These are phyloP conservation scores for Nesogale talazaci DNA, from an alignment of 2,113 vertebrate genomes.

Conservation along the genomic window DNA sequence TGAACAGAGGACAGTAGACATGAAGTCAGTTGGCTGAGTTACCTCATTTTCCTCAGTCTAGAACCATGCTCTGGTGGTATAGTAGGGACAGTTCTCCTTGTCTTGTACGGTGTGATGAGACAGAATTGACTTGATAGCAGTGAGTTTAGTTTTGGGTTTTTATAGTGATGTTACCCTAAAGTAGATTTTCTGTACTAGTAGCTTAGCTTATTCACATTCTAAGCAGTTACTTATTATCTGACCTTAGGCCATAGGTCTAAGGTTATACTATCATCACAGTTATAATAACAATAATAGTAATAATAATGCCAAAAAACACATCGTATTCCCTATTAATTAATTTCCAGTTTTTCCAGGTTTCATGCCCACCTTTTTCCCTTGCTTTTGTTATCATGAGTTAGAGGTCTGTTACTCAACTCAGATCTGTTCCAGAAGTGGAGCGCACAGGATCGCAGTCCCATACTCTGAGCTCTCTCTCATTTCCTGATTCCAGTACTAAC, in stretches of 20 bases:
- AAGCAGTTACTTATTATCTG: background rate
- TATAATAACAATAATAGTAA: background rate
- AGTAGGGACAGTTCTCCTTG: no score
- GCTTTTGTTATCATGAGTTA: background rate
- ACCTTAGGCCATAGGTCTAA: background rate
- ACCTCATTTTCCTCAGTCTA: background rate
- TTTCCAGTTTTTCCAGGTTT: background rate
- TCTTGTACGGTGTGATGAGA: no score
- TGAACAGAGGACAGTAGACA: background rate
- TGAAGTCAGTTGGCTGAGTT: slow-evolving; percentile 9
- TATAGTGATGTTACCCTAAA: background rate
- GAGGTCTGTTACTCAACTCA: background rate
- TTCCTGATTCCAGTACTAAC: background rate
- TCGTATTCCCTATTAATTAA: background rate
- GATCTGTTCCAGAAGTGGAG: background rate
- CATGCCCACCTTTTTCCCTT: background rate
- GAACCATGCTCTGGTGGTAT: no score
- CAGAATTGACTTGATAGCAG: no score
- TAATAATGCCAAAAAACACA: background rate
- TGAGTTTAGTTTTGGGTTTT: background rate
- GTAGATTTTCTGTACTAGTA: background rate
- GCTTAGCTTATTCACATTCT: slow-evolving; percentile 16
- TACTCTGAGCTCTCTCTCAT: background rate
- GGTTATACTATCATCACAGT: background rate
- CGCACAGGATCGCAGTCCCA: background rate